Conservation (phyloP, 2,113 vertebrate genomes). For the Bubo bubo region DNA sequence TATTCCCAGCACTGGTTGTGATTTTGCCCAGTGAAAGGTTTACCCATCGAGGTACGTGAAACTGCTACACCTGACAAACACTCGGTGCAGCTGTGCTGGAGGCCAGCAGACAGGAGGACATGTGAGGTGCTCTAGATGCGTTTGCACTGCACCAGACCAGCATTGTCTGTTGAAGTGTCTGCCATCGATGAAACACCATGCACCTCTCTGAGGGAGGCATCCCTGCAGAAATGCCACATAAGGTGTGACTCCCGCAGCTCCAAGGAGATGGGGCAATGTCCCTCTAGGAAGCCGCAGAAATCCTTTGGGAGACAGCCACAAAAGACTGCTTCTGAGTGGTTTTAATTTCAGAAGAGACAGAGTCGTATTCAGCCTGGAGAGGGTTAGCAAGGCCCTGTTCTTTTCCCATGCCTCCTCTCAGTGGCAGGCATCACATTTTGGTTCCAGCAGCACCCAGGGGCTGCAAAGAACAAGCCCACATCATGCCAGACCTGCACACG, state of each 20-base stretch:
- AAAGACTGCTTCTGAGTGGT: background rate
- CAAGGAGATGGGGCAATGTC: fast-evolving
- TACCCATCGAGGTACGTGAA: background rate
- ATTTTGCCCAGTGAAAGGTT: background rate
- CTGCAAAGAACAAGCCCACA: background rate
- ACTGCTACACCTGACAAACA: fast-evolving
- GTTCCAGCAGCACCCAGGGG: background rate
- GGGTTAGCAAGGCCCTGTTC: fast-evolving
- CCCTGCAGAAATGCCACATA: background rate
- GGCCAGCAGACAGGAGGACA: background rate
- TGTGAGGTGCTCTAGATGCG: too few relatives aligned
- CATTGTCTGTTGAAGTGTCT: background rate
- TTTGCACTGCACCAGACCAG: background rate
- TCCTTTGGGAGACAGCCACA: background rate
- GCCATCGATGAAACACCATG: background rate
- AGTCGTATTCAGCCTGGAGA: background rate
- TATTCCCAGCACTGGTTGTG: background rate
- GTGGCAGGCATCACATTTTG: background rate
- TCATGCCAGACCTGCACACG: background rate
- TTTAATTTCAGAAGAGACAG: background rate
- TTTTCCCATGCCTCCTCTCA: fast-evolving
- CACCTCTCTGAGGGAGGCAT: fast-evolving
- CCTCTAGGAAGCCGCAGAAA: background rate
- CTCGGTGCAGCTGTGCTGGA: background rate
- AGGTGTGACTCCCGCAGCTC: background rate